A percentile compares a stretch with the other conserved stretches of the same genome.
These are phyloP conservation scores for Ypsolopha scabrella DNA, from an alignment of 2,888 invertebrate genomes.

Conservation along the genomic window DNA sequence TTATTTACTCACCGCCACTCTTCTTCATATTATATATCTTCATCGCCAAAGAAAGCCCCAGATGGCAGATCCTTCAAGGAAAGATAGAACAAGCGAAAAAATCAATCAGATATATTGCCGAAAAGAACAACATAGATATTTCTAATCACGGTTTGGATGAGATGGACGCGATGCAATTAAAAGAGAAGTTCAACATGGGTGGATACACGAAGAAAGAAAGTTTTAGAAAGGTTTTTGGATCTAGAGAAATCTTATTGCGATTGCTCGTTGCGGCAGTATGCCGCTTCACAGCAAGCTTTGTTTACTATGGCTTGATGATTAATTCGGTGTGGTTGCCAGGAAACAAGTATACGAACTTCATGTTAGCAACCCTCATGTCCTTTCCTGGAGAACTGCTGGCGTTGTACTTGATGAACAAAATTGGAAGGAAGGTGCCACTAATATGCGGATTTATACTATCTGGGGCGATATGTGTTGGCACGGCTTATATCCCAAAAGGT, in stretches of 20 bases:
- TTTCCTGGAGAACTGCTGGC: slow-evolving; percentile 48
- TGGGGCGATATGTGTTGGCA: slow-evolving; percentile 31
- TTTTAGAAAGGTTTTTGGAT: slow-evolving; percentile 27
- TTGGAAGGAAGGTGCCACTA: slow-evolving; percentile 41
- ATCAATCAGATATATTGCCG: slow-evolving; percentile 28
- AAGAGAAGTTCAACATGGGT: slow-evolving; percentile 34
- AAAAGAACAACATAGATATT: slow-evolving; percentile 35
- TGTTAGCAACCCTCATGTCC: slow-evolving; percentile 44
- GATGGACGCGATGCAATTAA: slow-evolving; percentile 28
- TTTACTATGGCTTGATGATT: slow-evolving; percentile 48
- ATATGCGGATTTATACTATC: slow-evolving; percentile 32
- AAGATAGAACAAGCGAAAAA: slow-evolving; percentile 36
- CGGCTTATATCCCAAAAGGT: slow-evolving; percentile 37
- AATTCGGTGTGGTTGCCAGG: slow-evolving; percentile 51
- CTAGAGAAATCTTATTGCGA: slow-evolving; percentile 35
- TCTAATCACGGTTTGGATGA: slow-evolving; percentile 26
- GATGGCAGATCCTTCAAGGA: slow-evolving; percentile 48
- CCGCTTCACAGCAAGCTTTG: slow-evolving; percentile 41
- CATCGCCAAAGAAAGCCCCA: slow-evolving; percentile 39
- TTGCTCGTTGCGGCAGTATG: slow-evolving; percentile 26
- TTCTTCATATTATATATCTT: slow-evolving; percentile 31
- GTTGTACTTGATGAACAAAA: slow-evolving; percentile 42
- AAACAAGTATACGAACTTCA: slow-evolving; percentile 45
- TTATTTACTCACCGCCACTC: slow-evolving; percentile 41
- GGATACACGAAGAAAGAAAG: slow-evolving; percentile 31